Evolutionary conservation across 2,113 vertebrate genomes (phyloP).

Genomic region (Felis chaus): DNA sequence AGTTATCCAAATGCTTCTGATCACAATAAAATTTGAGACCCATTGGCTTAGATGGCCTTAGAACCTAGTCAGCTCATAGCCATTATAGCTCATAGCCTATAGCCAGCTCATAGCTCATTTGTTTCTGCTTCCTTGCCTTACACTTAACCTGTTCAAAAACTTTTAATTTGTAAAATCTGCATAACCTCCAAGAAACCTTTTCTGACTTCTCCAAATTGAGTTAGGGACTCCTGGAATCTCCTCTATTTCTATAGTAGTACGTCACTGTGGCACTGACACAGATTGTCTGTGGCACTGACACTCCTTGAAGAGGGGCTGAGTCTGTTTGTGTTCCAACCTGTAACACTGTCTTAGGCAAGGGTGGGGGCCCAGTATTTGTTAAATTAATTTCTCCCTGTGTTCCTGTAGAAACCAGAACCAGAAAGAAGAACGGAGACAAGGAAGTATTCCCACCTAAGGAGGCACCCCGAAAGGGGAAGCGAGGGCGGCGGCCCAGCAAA

Average conservation of each 20-base stretch:
- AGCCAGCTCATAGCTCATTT: background rate
- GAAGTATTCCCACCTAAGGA: conserved; percentile 66
- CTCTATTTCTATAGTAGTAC: background rate
- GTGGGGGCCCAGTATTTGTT: background rate
- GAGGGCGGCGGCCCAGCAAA: conserved; percentile 70
- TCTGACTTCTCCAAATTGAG: background rate
- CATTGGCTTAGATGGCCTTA: background rate
- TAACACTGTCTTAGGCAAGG: background rate
- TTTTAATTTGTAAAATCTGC: background rate
- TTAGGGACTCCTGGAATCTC: background rate
- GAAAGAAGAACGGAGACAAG: conserved; percentile 62
- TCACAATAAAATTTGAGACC: conserved; percentile 8
- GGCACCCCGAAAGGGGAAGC: conserved; percentile 69
- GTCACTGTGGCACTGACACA: background rate
- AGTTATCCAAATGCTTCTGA: background rate
- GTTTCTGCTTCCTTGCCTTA: conserved; percentile 26
- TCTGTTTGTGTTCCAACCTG: background rate
- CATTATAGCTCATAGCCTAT: no score
- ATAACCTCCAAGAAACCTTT: background rate
- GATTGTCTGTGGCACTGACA: background rate
- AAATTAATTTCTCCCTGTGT: conserved; percentile 41
- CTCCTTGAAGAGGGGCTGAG: background rate
- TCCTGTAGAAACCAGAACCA: conserved; percentile 58
- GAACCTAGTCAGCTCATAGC: background rate
- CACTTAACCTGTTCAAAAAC: background rate